These are phyloP conservation scores for Poicephalus gulielmi DNA, from an alignment of 2,113 vertebrate genomes.

Conservation along the genomic window DNA sequence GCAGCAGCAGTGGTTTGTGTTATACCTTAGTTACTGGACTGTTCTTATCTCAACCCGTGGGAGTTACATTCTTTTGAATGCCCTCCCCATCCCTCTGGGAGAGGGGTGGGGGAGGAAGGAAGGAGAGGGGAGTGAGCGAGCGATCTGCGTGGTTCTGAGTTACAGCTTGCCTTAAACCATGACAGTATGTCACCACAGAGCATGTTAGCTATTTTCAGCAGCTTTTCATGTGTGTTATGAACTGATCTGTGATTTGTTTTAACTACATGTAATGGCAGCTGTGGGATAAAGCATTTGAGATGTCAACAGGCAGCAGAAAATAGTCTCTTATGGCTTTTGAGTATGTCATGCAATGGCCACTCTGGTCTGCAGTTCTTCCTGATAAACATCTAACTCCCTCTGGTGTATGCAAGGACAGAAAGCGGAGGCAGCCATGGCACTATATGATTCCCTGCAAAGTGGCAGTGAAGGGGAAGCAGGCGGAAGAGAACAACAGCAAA, in stretches of 20 bases:
- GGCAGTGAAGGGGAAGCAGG: background rate
- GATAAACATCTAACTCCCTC: background rate
- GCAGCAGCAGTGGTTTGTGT: too few species aligned
- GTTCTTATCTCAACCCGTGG: too few species aligned
- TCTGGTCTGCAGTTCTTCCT: background rate
- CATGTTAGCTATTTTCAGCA: conserved; percentile 1
- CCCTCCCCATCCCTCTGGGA: too few species aligned
- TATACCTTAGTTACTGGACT: too few species aligned
- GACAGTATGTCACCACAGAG: background rate
- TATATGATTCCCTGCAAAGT: background rate
- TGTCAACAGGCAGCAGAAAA: conserved; percentile 10
- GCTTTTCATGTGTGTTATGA: conserved; percentile 4
- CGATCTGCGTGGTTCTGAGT: too few species aligned
- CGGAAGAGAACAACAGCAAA: background rate
- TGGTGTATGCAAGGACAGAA: background rate
- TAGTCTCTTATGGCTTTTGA: background rate
- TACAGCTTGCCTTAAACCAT: too few species aligned
- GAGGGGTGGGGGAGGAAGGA: too few species aligned
- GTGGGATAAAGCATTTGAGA: background rate
- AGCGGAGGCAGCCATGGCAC: background rate
- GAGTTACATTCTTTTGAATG: too few species aligned
- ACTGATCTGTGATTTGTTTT: conserved; percentile 5
- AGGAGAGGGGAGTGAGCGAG: too few species aligned
- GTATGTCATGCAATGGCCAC: background rate
- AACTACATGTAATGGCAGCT: background rate